Conservation (phyloP, 2,888 invertebrate species). For the Leucophenga maculata region DNA sequence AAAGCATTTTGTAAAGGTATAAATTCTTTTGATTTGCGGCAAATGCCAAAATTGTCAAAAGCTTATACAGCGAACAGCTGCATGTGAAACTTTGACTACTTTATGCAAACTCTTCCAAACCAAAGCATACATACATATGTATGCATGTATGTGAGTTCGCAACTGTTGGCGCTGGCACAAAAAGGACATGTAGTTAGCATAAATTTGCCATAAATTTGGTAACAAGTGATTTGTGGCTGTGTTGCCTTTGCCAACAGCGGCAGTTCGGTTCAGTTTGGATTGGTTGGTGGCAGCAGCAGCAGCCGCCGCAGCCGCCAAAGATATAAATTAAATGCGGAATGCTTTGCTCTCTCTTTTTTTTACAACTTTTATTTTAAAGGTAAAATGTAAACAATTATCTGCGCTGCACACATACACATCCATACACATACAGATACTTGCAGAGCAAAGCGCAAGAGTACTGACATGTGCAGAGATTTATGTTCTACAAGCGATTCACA, state of each 20-base stretch:
- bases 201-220: conserved; percentile 67
- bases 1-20: conserved; percentile 10
- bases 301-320: conserved; percentile 36
- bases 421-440: conserved; percentile 18
- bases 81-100: conserved; percentile 16
- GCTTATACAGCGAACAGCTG: conserved; percentile 14
- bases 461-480: conserved; percentile 54
- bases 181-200: conserved; percentile 63
- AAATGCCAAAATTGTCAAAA: conserved; percentile 19
- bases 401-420: conserved; percentile 39
- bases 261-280: neutral
- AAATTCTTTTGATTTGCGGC: conserved; percentile 17
- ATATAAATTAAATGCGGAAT: conserved; percentile 55
- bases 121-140: neutral
- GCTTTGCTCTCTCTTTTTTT: conserved; percentile 49
- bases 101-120: neutral
- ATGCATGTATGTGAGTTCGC: neutral
- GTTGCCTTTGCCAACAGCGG: conserved; percentile 17
- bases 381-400: conserved; percentile 67
- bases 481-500: conserved; percentile 43
- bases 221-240: conserved; percentile 64
- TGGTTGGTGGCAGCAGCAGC: neutral
- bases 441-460: neutral
- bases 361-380: conserved; percentile 47
- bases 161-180: conserved; percentile 34